These are phyloP conservation scores for Limnephilus auricula DNA, from an alignment of 2,888 invertebrate genomes.

Conservation along the genomic window DNA sequence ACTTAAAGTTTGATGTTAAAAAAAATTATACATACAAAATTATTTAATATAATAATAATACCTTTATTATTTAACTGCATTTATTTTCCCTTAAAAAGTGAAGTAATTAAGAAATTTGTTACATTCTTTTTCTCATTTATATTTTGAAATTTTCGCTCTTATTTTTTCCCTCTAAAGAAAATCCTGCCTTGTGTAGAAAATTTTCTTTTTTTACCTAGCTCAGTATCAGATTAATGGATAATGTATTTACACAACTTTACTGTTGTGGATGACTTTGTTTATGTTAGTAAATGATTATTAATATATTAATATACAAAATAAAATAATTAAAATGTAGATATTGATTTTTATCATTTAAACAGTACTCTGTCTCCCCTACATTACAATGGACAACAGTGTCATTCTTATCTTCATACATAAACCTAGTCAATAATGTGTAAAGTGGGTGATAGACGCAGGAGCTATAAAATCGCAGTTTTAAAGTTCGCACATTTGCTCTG, in stretches of 20 bases:
- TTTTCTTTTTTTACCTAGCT: background rate
- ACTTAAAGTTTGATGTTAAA: constrained; percentile 33
- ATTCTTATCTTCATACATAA: no score
- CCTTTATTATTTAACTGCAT: constrained; percentile 22
- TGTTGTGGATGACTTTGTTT: constrained; percentile 24
- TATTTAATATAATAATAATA: constrained; percentile 2
- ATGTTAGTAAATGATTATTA: constrained; percentile 25
- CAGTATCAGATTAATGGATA: constrained; percentile 6
- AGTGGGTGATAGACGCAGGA: no score
- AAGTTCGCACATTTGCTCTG: no score
- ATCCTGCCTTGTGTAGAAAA: background rate
- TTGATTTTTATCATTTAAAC: background rate
- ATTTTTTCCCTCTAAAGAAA: background rate
- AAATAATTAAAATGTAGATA: background rate
- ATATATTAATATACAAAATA: constrained; percentile 10
- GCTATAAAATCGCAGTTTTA: no score
- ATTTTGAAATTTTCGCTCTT: background rate
- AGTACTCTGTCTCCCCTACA: background rate
- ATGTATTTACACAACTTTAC: background rate
- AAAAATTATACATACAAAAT: background rate
- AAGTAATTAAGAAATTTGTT: constrained; percentile 2
- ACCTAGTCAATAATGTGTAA: no score
- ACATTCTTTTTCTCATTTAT: background rate
- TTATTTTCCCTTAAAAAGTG: constrained; percentile 23
- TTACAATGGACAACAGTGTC: background rate